Percentiles rank a stretch among this genome's conserved stretches.
Conservation (phyloP, 2,113 vertebrate genomes). For the Catharus bicknelli region DNA sequence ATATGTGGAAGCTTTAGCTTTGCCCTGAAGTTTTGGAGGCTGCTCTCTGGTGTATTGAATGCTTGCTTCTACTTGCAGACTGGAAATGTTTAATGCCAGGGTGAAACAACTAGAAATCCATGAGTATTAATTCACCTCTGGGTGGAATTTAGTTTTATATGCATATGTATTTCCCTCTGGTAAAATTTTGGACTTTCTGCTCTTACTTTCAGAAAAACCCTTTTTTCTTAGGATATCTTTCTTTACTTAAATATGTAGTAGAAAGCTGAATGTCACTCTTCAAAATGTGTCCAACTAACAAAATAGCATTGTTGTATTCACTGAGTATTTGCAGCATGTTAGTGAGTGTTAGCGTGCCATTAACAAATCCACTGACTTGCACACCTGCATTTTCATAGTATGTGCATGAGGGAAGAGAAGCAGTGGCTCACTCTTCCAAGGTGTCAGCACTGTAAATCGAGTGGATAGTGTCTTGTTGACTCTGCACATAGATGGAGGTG, state of each 20-base stretch:
- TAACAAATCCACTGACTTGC: background rate
- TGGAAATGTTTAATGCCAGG: background rate
- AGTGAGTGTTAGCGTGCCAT: background rate
- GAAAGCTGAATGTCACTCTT: background rate
- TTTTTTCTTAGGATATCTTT: background rate
- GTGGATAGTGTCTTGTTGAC: background rate
- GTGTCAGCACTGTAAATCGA: background rate
- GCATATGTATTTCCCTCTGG: background rate
- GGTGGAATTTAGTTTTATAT: background rate
- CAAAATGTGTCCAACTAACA: background rate
- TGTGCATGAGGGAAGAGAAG: background rate
- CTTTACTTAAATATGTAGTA: background rate
- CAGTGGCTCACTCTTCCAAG: background rate
- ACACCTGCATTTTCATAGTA: background rate
- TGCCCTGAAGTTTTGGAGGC: background rate
- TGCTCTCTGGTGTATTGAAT: background rate
- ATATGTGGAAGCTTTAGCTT: background rate
- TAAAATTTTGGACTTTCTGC: background rate
- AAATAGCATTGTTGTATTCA: background rate
- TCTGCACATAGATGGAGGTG: conserved; percentile 10
- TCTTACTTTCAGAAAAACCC: background rate
- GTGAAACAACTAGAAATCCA: background rate
- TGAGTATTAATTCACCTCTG: background rate
- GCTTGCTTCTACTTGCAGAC: background rate
- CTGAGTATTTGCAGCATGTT: background rate